Evolutionary conservation across 2,888 invertebrate genomes (phyloP).

Genomic region (Orchesellides sinensis): DNA sequence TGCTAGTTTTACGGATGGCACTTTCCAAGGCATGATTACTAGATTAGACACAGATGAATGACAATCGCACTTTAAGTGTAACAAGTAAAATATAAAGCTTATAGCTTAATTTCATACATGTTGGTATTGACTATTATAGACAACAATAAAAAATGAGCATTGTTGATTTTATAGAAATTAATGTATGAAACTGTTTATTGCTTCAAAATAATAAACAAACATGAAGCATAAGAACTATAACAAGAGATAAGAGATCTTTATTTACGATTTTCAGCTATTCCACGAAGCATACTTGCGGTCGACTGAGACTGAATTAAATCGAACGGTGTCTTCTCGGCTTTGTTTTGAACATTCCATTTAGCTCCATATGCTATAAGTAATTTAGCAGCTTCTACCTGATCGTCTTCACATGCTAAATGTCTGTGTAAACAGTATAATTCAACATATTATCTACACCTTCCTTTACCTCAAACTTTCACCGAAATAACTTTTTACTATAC

Average conservation of each 20-base stretch:
- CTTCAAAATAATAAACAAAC: neutral
- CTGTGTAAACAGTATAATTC: conserved; percentile 76
- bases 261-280: conserved; percentile 27
- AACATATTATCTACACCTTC: neutral
- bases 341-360: conserved; percentile 81
- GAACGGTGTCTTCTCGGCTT: conserved; percentile 83
- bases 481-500: conserved; percentile 75
- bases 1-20: too few relatives aligned
- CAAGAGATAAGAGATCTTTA: neutral
- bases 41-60: neutral
- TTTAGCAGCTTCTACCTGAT: conserved; percentile 83
- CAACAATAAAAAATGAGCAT: neutral
- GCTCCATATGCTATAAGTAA: conserved; percentile 84
- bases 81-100: too few relatives aligned
- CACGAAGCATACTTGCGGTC: conserved; percentile 33
- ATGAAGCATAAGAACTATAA: neutral
- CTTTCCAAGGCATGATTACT: too few relatives aligned
- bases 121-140: neutral
- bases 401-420: conserved; percentile 90
- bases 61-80: neutral
- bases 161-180: neutral
- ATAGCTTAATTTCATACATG: neutral
- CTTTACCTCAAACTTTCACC: too few relatives aligned
- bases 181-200: neutral
- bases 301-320: conserved; percentile 77